These are phyloP conservation scores for Tenthredo livida DNA, from an alignment of 2,888 invertebrate genomes.

Conservation along the genomic window DNA sequence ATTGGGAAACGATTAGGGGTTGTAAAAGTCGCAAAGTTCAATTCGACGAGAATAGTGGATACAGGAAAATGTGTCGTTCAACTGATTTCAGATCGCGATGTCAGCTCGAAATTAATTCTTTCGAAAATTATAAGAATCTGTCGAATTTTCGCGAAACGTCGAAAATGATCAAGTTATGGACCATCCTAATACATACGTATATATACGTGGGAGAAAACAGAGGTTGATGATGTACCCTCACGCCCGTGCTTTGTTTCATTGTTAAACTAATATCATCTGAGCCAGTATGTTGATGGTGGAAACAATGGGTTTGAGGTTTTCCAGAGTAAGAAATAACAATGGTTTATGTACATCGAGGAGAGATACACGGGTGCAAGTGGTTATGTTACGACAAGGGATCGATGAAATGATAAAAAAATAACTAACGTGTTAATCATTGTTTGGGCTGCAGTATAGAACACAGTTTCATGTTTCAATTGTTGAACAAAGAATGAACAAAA, in stretches of 20 bases:
- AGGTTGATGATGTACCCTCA: background rate
- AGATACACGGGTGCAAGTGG: background rate
- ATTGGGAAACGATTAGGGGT: background rate
- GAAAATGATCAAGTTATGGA: no score
- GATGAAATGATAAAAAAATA: background rate
- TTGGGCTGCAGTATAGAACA: no score
- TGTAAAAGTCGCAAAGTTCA: background rate
- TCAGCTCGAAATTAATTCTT: no score
- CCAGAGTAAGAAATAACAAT: background rate
- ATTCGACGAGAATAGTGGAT: background rate
- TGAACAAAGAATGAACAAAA: background rate
- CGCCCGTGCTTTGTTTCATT: background rate
- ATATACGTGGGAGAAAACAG: conserved; percentile 8
- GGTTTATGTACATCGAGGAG: background rate
- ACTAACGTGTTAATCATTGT: no score
- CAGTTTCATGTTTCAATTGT: no score
- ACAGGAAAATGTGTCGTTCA: background rate
- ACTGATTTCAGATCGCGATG: no score
- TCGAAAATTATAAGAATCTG: no score
- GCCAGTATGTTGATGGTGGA: background rate
- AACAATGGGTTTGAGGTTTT: conserved; percentile 6
- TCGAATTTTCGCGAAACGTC: no score
- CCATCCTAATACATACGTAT: background rate
- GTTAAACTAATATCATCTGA: background rate
- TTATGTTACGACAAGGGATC: background rate